Evolutionary conservation across 2,888 invertebrate species (phyloP).

Genomic region (Malacosoma neustria): DNA sequence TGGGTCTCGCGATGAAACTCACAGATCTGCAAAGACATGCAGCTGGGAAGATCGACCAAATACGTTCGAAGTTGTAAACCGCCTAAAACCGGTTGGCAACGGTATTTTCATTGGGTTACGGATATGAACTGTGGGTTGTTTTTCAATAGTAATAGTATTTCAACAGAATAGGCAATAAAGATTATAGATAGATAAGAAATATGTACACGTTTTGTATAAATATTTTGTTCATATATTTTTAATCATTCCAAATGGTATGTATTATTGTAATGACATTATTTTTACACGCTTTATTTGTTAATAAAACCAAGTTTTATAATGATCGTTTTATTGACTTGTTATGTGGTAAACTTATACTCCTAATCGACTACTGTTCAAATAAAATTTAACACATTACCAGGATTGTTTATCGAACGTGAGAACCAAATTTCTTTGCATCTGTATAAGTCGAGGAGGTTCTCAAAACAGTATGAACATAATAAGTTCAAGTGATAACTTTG

Average conservation of each 20-base stretch:
- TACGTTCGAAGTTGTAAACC: constrained; percentile 84
- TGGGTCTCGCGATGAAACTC: constrained; percentile 96
- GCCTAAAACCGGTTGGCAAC: constrained; percentile 18
- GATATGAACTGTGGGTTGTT: constrained; percentile 30
- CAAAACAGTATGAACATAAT: too few species aligned
- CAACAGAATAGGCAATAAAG: constrained; percentile 8
- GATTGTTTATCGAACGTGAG: too few species aligned
- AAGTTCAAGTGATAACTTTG: too few species aligned
- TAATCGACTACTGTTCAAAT: too few species aligned
- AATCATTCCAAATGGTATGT: constrained; percentile 45
- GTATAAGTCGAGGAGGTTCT: too few species aligned
- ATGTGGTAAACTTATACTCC: too few species aligned
- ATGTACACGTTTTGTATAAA: constrained; percentile 13
- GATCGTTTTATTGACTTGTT: too few species aligned
- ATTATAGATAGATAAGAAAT: constrained; percentile 7
- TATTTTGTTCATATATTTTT: constrained; percentile 22
- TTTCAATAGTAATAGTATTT: too few species aligned
- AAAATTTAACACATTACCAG: too few species aligned
- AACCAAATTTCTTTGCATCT: too few species aligned
- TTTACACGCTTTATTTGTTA: constrained; percentile 13
- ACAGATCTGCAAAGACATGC: constrained; percentile 87
- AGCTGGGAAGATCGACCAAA: constrained; percentile 80
- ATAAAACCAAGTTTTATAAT: constrained; percentile 2
- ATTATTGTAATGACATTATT: constrained; percentile 24
- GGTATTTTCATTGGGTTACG: constrained; percentile 35